Evolutionary conservation across 2,797 vertebrate genomes (phyloP).

Genomic region (Danio jaintianensis): DNA sequence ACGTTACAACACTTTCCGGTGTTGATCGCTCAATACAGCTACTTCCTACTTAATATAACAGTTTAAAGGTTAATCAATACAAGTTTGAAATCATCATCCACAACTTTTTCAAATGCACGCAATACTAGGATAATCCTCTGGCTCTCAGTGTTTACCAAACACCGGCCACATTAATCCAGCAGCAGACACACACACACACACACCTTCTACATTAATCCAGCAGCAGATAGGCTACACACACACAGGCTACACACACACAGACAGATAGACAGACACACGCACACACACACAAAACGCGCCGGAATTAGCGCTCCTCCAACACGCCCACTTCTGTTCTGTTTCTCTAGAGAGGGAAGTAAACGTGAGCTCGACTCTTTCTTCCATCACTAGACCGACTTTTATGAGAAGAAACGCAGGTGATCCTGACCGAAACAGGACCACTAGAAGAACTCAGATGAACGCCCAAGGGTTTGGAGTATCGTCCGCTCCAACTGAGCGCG

Average conservation of each 20-base stretch:
- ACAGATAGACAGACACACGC: too few species aligned
- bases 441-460: not conserved
- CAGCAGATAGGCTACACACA: not conserved
- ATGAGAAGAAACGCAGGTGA: not conserved
- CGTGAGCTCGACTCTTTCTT: not conserved
- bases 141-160: not conserved
- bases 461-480: not conserved
- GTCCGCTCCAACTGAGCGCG: not conserved
- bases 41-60: not conserved
- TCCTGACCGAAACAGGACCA: not conserved
- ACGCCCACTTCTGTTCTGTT: not conserved
- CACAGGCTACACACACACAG: too few species aligned
- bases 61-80: not conserved
- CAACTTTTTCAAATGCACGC: not conserved
- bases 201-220: too few species aligned
- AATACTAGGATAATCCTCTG: not conserved
- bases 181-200: too few species aligned
- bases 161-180: too few species aligned
- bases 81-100: not conserved
- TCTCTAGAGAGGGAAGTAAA: slow-evolving; percentile 11
- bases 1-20: not conserved
- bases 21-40: not conserved
- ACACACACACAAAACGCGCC: not conserved
- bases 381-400: not conserved
- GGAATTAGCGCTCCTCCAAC: not conserved